Conservation (phyloP, 2,888 invertebrate species). For the Holacanthella duospinosa region DNA sequence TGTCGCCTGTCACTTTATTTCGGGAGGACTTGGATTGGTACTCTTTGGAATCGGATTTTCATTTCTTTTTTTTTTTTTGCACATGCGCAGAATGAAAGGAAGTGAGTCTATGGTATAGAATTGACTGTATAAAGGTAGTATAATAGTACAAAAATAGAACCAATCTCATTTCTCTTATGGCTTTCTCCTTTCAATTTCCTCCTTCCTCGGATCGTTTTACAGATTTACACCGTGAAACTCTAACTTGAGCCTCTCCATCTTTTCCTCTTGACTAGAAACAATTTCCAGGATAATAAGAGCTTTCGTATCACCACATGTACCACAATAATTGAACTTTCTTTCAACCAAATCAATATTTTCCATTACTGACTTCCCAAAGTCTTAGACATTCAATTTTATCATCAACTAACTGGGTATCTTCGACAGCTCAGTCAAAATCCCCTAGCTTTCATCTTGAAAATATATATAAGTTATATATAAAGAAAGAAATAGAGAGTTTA, state of each 20-base stretch:
- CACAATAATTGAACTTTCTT: no score
- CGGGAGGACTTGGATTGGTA: background rate
- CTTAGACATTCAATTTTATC: background rate
- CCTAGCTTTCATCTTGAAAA: no score
- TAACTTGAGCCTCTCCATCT: background rate
- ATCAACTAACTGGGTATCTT: background rate
- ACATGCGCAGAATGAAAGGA: conserved; percentile 9
- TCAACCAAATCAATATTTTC: background rate
- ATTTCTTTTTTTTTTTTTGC: no score
- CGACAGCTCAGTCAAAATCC: no score
- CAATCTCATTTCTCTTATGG: conserved; percentile 27
- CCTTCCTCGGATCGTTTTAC: conserved; percentile 29
- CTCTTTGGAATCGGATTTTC: background rate
- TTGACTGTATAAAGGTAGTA: conserved; percentile 7
- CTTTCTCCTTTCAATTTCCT: conserved; percentile 29
- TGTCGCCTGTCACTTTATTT: background rate
- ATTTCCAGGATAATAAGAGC: background rate
- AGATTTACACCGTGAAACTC: conserved; percentile 22
- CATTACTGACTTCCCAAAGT: background rate
- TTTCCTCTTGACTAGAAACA: background rate
- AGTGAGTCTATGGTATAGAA: background rate
- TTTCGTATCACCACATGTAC: background rate
- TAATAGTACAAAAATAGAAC: conserved; percentile 15
- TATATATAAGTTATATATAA: no score
- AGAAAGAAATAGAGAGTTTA: no score